A percentile compares a stretch with the other conserved stretches of the same genome.
Evolutionary conservation across 2,797 vertebrate species (phyloP).

Genomic region (Diplodus sargus): DNA sequence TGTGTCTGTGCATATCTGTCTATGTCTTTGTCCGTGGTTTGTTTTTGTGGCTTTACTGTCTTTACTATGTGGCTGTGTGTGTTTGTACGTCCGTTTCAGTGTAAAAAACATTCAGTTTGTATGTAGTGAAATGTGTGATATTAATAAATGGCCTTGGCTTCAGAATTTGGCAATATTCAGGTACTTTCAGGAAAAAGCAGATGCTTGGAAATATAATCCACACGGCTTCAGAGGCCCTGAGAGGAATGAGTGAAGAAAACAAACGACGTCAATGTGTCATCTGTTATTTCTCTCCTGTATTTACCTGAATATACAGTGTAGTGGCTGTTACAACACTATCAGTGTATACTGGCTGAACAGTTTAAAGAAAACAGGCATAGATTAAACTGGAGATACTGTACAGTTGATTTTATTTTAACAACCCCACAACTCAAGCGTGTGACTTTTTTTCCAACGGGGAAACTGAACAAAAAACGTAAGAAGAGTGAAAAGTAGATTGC

Average conservation of each 20-base stretch:
- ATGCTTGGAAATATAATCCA: conserved; percentile 4
- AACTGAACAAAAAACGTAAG: no score
- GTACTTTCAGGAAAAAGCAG: background rate
- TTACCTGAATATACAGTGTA: background rate
- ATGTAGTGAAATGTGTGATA: background rate
- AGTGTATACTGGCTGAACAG: background rate
- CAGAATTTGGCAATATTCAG: background rate
- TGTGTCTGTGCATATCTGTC: background rate
- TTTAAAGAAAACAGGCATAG: background rate
- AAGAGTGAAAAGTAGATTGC: background rate
- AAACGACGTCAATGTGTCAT: conserved; percentile 8
- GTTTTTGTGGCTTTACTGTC: background rate
- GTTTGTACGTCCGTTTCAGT: conserved; percentile 1
- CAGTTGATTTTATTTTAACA: background rate
- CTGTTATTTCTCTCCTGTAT: background rate
- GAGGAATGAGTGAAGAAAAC: conserved; percentile 8
- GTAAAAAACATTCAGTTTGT: background rate
- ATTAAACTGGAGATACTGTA: background rate
- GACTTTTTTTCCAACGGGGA: conserved; percentile 4
- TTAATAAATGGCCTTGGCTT: conserved; percentile 3
- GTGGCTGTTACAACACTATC: background rate
- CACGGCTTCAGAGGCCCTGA: conserved; percentile 5
- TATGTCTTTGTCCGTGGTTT: background rate
- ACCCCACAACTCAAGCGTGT: background rate
- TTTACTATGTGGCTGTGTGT: no score